These are phyloP conservation scores for Diabrotica undecimpunctata DNA, from an alignment of 1,140 invertebrate genomes.

Conservation along the genomic window DNA sequence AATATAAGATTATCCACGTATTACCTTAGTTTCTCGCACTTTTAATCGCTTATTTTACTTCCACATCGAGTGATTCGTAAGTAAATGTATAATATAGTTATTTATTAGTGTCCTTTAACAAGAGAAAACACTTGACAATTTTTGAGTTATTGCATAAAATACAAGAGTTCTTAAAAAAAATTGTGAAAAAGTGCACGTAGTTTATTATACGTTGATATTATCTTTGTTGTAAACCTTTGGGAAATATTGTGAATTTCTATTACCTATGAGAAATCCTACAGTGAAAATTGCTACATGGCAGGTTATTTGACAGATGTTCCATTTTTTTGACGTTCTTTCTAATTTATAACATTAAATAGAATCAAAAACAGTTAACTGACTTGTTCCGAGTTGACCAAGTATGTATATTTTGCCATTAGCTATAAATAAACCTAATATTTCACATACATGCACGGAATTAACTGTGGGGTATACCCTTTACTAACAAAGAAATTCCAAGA, in stretches of 20 bases:
- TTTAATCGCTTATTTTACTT: conserved; percentile 26
- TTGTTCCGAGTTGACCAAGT: neutral
- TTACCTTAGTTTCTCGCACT: conserved; percentile 28
- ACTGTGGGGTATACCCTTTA: neutral
- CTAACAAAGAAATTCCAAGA: conserved; percentile 1
- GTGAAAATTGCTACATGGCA: conserved; percentile 18
- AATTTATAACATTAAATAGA: conserved; percentile 16
- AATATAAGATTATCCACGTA: conserved; percentile 36
- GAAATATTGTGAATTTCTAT: conserved; percentile 7
- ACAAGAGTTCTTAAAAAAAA: conserved; percentile 19
- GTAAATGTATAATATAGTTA: conserved; percentile 25
- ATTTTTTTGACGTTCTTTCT: conserved; percentile 32
- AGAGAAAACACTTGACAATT: conserved; percentile 9
- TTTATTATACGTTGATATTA: conserved; percentile 11
- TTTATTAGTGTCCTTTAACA: conserved; percentile 8
- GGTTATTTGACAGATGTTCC: conserved; percentile 43
- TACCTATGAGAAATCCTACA: neutral
- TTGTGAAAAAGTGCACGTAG: conserved; percentile 23
- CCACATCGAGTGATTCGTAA: conserved; percentile 27
- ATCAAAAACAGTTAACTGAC: conserved; percentile 16
- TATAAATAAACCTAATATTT: neutral
- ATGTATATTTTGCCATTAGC: neutral
- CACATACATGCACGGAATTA: too few relatives aligned
- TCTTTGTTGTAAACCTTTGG: conserved; percentile 13
- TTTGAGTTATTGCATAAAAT: conserved; percentile 36